Percentiles rank a stretch among this genome's conserved stretches.
Evolutionary conservation across 2,113 vertebrate genomes (phyloP).

Genomic region (Pluvianellus socialis): DNA sequence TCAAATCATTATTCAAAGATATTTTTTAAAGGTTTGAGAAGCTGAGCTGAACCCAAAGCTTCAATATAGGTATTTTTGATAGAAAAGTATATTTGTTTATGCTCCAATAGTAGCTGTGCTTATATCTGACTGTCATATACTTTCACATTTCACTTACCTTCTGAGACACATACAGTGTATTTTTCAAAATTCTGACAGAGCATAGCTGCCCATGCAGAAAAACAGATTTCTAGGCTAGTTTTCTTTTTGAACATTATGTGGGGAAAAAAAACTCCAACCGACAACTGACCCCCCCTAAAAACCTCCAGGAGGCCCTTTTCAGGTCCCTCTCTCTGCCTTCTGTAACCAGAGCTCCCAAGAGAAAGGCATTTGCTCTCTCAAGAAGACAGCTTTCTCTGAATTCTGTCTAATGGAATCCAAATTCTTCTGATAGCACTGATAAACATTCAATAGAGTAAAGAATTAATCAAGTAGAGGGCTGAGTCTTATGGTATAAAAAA

Average conservation of each 20-base stretch:
- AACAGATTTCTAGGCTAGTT: not conserved
- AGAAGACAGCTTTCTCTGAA: not conserved
- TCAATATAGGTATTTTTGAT: not conserved
- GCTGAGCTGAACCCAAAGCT: not conserved
- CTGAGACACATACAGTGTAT: not conserved
- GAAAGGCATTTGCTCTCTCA: not conserved
- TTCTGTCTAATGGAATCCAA: not conserved
- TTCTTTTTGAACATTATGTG: not conserved
- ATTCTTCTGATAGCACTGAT: not conserved
- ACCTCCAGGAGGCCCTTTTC: not conserved
- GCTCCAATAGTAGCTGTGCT: not conserved
- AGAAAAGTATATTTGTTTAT: conserved; percentile 10
- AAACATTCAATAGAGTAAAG: not conserved
- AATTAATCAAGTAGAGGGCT: not conserved
- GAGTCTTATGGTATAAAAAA: not conserved
- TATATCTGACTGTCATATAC: not conserved
- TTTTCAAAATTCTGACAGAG: conserved; percentile 28
- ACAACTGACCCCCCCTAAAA: not conserved
- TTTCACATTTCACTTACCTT: conserved; percentile 20
- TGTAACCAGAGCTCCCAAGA: not conserved
- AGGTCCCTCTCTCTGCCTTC: not conserved
- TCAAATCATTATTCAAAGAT: not conserved
- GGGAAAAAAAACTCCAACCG: not conserved
- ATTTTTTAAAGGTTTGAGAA: not conserved
- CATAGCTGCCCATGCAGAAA: not conserved